Base-by-base conservation (phyloP, 1,140 invertebrate genomes). In the Orchestia grillus region DNA sequence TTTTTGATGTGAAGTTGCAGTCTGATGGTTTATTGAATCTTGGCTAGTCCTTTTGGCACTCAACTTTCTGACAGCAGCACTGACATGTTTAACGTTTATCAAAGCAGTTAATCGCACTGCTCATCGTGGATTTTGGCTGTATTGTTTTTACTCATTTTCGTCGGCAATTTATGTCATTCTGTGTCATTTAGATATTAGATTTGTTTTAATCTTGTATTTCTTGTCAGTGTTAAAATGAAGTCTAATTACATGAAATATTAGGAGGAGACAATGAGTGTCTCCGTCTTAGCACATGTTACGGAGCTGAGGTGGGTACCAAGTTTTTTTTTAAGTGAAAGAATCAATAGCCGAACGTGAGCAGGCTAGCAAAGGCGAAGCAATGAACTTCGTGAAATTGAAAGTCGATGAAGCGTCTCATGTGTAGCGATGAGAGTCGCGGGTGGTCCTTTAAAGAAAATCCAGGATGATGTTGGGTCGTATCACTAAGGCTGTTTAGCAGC, bases 301-400 rank as follows among this genome's bases (percentile, higher is more conserved):
- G 6, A 53, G 6, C 47, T 53, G 6, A 53, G 6, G 6, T 53
- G 19, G 6, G 47, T 53, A 53, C 47, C 47, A 8, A 53, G 47
- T 6, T 53, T 77, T 77, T 77, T 36, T 19, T 77, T 19, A 77
- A 77, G 62, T 36, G 28, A 77, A 15, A 8, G 62, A 23, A 8
- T 77, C 62, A 15, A 77, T 77, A 77, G 62, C 62, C 62, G 62
- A 77, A 28, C 62, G 11, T 77, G 62, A 77, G 62, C 62, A 77
- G 62, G 62, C 11, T 77, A 23, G 62, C 62, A 28, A 77, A 77
- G 62, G 62, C 62, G 62, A 1, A 77, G 62, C 62, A 36, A 77
- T 77, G 36, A 44, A 91, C 88, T 91, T 91, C 88, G 88, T 91
- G 88, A 91, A 91, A 91, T 91, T 91, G 41, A 91, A 91, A 91